Percentiles rank a stretch among this genome's conserved stretches.
These are phyloP conservation scores for Microcebus tavaratra DNA, from an alignment of 2,113 vertebrate genomes.

Conservation along the genomic window DNA sequence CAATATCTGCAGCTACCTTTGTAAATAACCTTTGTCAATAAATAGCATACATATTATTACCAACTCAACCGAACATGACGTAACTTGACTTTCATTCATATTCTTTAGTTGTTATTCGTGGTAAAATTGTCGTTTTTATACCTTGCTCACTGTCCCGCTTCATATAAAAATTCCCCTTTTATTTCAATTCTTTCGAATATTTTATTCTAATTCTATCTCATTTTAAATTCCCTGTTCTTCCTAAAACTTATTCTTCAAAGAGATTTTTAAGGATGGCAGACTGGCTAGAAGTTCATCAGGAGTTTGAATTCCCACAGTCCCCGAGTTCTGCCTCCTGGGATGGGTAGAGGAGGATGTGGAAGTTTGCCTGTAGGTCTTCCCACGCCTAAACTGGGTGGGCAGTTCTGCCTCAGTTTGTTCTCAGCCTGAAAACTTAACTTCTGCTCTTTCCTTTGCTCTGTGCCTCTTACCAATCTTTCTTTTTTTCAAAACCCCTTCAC, in stretches of 20 bases:
- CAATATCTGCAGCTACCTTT: not conserved
- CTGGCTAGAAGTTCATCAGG: not conserved
- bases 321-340: not conserved
- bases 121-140: not conserved
- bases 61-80: not conserved
- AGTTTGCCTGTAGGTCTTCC: not conserved
- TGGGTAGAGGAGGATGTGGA: fast-evolving
- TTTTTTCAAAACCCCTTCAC: not conserved
- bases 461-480: not conserved
- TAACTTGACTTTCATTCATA: not conserved
- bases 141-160: not conserved
- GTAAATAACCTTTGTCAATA: not conserved
- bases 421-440: not conserved
- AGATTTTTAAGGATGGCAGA: not conserved
- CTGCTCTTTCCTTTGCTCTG: not conserved
- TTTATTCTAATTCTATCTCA: not conserved
- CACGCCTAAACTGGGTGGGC: fast-evolving
- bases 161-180: not conserved
- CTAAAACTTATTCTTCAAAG: not conserved
- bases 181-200: not conserved
- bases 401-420: not conserved
- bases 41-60: not conserved
- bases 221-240: constrained; percentile 26
- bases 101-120: not conserved
- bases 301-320: not conserved